Percentiles rank a stretch among this genome's conserved stretches.
These are phyloP conservation scores for Bergia sp. DNA, from an alignment of 92 coral and sea anemone genomes.

Conservation along the genomic window DNA sequence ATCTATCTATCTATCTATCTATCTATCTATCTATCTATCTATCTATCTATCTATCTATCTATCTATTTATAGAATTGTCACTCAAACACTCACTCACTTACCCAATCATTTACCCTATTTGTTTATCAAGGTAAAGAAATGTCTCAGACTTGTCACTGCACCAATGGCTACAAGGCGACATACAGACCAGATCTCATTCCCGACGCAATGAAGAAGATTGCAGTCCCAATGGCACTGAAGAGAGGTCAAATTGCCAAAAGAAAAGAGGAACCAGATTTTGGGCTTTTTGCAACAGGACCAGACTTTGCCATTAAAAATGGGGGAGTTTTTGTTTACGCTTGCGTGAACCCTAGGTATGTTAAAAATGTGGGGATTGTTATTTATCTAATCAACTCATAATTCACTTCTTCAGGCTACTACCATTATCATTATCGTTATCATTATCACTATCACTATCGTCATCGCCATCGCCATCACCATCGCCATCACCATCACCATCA, in stretches of 20 bases:
- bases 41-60: no score
- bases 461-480: no score
- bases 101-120: not conserved
- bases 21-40: no score
- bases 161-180: slow-evolving; percentile 79
- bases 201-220: slow-evolving; percentile 84
- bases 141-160: slow-evolving; percentile 83
- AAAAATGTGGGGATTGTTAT: not conserved
- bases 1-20: no score
- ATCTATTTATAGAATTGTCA: no score
- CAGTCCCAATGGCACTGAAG: slow-evolving; percentile 81
- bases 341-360: slow-evolving; percentile 51
- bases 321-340: slow-evolving; percentile 78
- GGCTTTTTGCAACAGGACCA: slow-evolving; percentile 79
- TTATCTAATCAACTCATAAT: not conserved
- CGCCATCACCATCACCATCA: no score
- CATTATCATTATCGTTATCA: no score
- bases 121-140: slow-evolving; percentile 25
- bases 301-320: slow-evolving; percentile 71
- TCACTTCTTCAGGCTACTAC: not conserved
- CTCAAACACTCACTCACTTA: no score
- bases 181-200: slow-evolving; percentile 88
- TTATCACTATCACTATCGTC: no score
- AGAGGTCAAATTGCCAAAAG: slow-evolving; percentile 70
- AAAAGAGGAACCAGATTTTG: slow-evolving; percentile 76